phyloP scores from a whole-genome alignment of 2,113 vertebrate genomes.

The Miniopterus natalensis region DNA sequence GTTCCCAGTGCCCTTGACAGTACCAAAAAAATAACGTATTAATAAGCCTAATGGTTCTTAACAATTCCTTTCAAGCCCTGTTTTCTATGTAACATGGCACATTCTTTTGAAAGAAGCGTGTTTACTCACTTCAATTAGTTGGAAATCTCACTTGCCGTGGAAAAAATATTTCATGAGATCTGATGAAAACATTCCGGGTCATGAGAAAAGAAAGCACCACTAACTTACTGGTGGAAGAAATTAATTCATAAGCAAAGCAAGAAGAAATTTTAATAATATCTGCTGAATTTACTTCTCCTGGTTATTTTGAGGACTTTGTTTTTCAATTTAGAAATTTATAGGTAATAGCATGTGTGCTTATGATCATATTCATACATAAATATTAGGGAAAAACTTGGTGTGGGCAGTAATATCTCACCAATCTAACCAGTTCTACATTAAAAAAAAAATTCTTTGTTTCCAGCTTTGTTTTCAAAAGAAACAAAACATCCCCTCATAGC shows the following conservation, averaged over 20 bases:
- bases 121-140: conserved; percentile 52
- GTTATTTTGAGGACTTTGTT: background rate
- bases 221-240: background rate
- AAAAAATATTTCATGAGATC: conserved; percentile 37
- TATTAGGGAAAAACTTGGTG: background rate
- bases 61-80: conserved; percentile 40
- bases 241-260: background rate
- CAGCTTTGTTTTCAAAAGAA: conserved; percentile 54
- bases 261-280: background rate
- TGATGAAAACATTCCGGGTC: background rate
- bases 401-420: background rate
- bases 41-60: conserved; percentile 65
- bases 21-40: conserved; percentile 40
- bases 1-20: conserved; percentile 68
- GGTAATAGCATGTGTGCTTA: background rate
- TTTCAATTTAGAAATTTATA: conserved; percentile 21
- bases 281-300: background rate
- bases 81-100: conserved; percentile 54
- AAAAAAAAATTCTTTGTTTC: background rate
- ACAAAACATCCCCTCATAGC: background rate
- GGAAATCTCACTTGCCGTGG: conserved; percentile 25
- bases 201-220: background rate
- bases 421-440: conserved; percentile 1
- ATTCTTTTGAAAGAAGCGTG: conserved; percentile 69
- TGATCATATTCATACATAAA: background rate